Percentiles rank a stretch among this genome's conserved stretches.
These are phyloP conservation scores for Pituophis catenifer DNA, from an alignment of 2,113 vertebrate genomes.

Conservation along the genomic window DNA sequence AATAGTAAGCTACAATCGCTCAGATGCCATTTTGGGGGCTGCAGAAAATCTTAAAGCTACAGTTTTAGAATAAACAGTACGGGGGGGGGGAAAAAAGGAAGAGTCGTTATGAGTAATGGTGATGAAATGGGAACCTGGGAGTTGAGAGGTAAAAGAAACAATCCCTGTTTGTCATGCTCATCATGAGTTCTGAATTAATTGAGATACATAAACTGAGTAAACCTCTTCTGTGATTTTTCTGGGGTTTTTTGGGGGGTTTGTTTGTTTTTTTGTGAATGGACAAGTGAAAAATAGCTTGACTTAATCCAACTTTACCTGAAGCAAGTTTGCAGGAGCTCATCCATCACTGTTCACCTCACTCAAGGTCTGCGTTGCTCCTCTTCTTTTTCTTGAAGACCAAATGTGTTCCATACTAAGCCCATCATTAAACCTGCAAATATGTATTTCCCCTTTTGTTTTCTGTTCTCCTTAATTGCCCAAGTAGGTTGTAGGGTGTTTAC, in stretches of 20 bases:
- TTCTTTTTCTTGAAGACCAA: slow-evolving; percentile 24
- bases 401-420: slow-evolving; percentile 47
- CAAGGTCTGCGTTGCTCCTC: slow-evolving; percentile 15
- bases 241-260: too few species aligned
- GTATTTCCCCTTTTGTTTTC: neutral
- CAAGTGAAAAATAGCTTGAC: neutral
- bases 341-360: neutral
- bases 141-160: neutral
- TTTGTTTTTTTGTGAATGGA: neutral
- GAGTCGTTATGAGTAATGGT: neutral
- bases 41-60: neutral
- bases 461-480: neutral
- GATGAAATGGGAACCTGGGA: neutral
- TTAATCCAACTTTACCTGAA: neutral
- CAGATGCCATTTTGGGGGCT: neutral
- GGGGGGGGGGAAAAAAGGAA: neutral
- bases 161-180: neutral
- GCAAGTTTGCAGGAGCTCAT: neutral
- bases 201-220: neutral
- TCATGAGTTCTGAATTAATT: neutral
- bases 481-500: neutral
- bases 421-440: slow-evolving; percentile 48
- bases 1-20: neutral
- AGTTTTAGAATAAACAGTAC: neutral
- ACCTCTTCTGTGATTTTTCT: neutral